Evolutionary conservation across 2,797 vertebrate genomes (phyloP).

Genomic region (Melopsittacus undulatus): DNA sequence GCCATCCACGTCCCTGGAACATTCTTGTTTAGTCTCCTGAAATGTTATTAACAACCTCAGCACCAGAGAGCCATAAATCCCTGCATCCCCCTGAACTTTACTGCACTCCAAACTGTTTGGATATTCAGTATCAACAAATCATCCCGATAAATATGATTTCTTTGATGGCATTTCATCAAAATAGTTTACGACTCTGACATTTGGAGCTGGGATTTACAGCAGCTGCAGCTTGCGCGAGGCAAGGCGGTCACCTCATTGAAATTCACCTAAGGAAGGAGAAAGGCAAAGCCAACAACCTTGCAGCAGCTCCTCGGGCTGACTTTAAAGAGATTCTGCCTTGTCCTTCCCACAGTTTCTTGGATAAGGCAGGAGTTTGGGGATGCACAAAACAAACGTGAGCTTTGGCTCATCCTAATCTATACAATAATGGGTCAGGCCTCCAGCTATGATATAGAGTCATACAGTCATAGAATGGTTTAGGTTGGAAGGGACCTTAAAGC

Average conservation of each 20-base stretch:
- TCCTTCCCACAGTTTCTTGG: not conserved
- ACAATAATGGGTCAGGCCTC: not conserved
- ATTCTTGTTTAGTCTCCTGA: conserved; percentile 9
- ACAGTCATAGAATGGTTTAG: not conserved
- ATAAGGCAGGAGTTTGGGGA: not conserved
- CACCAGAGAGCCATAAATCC: conserved; percentile 44
- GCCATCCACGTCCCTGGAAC: not conserved
- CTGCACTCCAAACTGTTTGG: conserved; percentile 52
- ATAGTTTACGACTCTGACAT: conserved; percentile 61
- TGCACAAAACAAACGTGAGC: not conserved
- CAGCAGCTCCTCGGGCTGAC: not conserved
- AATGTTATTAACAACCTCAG: conserved; percentile 26
- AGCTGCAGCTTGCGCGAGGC: not conserved
- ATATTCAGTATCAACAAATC: conserved; percentile 66
- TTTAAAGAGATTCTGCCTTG: not conserved
- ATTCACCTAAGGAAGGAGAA: conserved; percentile 20
- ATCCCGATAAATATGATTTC: conserved; percentile 51
- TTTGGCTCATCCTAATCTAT: not conserved
- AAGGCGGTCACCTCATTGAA: conserved; percentile 36
- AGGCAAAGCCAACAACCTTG: not conserved
- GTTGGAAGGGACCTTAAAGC: not conserved
- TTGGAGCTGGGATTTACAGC: conserved; percentile 46
- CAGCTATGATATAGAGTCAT: not conserved
- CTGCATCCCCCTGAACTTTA: conserved; percentile 40
- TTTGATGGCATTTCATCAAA: conserved; percentile 66